phyloP scores from a whole-genome alignment of 1,140 invertebrate species.

The Trichonephila clavipes region DNA sequence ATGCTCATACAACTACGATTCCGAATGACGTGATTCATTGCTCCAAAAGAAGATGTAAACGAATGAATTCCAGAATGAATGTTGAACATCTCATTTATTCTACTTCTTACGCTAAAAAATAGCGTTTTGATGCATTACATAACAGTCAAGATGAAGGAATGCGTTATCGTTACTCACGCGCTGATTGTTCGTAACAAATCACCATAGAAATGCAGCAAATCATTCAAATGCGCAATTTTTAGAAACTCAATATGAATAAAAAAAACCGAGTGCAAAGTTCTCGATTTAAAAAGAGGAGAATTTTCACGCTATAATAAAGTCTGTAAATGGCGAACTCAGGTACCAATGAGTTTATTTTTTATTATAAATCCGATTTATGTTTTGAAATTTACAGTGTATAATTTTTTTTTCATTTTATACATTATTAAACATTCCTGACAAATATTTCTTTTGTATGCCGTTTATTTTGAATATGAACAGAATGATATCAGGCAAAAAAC shows the following conservation, averaged over 20 bases:
- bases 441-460: too few relatives aligned
- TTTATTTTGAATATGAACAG: too few relatives aligned
- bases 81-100: constrained; percentile 52
- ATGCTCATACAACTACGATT: not conserved
- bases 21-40: constrained; percentile 27
- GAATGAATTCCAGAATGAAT: constrained; percentile 28
- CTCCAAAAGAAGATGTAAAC: constrained; percentile 21
- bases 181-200: constrained; percentile 61
- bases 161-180: constrained; percentile 57
- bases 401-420: not conserved
- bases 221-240: constrained; percentile 41
- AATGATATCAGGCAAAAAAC: too few relatives aligned
- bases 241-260: not conserved
- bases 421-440: not conserved
- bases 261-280: not conserved
- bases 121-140: constrained; percentile 44
- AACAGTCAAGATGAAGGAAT: constrained; percentile 39
- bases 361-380: not conserved
- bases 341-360: too few relatives aligned
- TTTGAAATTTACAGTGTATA: not conserved
- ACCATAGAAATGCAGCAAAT: constrained; percentile 17
- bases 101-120: constrained; percentile 25
- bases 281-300: not conserved
- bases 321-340: too few relatives aligned
- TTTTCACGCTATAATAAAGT: not conserved